phyloP scores from a whole-genome alignment of 2,113 vertebrate genomes.

The Gopherus flavomarginatus region DNA sequence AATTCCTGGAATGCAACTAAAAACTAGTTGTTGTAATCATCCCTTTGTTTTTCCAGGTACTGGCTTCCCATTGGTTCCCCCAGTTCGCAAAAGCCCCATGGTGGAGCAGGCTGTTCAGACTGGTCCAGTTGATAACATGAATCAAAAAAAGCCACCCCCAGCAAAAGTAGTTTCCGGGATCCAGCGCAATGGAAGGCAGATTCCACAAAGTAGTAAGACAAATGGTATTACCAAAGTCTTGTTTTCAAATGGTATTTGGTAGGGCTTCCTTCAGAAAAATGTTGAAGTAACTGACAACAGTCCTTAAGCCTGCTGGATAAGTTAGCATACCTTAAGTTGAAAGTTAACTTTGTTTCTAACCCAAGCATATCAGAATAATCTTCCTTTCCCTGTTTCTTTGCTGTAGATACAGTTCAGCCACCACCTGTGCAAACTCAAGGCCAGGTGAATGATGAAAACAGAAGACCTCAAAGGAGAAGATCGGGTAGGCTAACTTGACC shows the following conservation, averaged over 20 bases:
- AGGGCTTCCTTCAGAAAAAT: not conserved
- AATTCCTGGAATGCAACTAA: not conserved
- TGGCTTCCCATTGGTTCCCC: slow-evolving; percentile 80
- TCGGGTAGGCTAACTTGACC: slow-evolving; percentile 82
- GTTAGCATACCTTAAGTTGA: not conserved
- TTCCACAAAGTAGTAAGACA: slow-evolving; percentile 60
- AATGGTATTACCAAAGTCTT: slow-evolving; percentile 39
- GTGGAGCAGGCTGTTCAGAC: slow-evolving; percentile 98
- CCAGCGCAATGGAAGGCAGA: slow-evolving; percentile 71
- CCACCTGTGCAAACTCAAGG: slow-evolving; percentile 75
- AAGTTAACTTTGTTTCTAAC: no score
- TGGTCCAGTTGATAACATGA: slow-evolving; percentile 78
- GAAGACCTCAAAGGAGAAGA: slow-evolving; percentile 86
- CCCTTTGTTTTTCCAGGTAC: slow-evolving; percentile 77
- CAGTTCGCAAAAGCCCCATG: slow-evolving; percentile 89
- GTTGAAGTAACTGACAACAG: not conserved
- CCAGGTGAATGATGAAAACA: slow-evolving; percentile 88
- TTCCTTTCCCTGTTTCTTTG: slow-evolving; percentile 35
- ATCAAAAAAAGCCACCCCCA: slow-evolving; percentile 77
- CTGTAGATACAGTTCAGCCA: slow-evolving; percentile 73
- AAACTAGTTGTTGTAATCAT: not conserved
- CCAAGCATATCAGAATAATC: no score
- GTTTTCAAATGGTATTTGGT: fast-evolving
- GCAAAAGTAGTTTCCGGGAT: slow-evolving; percentile 71
- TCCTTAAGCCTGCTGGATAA: not conserved